Percentiles rank a stretch among this genome's conserved stretches.
phyloP scores from a whole-genome alignment of 2,888 invertebrate species.

The Chloroclysta siterata region DNA sequence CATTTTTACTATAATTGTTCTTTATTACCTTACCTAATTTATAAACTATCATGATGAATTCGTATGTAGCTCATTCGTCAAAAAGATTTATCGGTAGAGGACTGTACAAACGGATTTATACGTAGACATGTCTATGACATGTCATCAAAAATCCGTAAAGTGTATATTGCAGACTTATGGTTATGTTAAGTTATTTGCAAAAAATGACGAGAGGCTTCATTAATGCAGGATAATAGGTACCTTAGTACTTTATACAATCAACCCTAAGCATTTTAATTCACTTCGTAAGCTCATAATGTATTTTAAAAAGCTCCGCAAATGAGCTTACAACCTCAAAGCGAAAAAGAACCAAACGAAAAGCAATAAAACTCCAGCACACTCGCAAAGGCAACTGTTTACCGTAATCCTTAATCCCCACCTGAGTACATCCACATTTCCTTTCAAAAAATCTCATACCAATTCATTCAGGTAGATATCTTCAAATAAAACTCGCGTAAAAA shows the following conservation, averaged over 20 bases:
- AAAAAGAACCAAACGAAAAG: conserved; percentile 46
- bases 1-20: neutral
- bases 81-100: too few species aligned
- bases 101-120: too few species aligned
- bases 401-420: conserved; percentile 67
- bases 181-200: too few species aligned
- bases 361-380: conserved; percentile 55
- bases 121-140: too few species aligned
- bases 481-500: conserved; percentile 81
- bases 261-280: neutral
- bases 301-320: conserved; percentile 28
- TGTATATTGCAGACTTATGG: too few species aligned
- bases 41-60: neutral
- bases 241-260: neutral
- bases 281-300: conserved; percentile 13
- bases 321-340: conserved; percentile 41
- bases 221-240: neutral
- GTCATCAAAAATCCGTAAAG: too few species aligned
- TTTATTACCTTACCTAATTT: neutral
- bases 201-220: too few species aligned
- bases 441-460: conserved; percentile 79
- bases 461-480: conserved; percentile 80
- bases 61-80: too few species aligned
- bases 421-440: conserved; percentile 53
- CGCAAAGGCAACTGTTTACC: conserved; percentile 65